phyloP scores from a whole-genome alignment of 2,888 invertebrate species.

The Caenorhabditis angaria region DNA sequence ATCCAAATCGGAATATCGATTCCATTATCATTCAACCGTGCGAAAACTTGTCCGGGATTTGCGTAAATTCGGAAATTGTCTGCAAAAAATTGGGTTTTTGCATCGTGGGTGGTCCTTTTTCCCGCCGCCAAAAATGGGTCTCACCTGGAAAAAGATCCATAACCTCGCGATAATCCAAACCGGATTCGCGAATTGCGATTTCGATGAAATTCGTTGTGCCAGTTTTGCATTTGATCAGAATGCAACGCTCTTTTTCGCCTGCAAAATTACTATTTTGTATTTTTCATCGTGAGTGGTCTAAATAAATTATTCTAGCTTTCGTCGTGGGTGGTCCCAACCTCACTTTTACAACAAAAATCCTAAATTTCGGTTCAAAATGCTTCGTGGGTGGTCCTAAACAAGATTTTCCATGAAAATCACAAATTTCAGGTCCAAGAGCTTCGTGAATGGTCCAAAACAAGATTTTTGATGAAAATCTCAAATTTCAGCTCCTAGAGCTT shows the following conservation, averaged over 20 bases:
- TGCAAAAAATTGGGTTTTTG: conserved; percentile 9
- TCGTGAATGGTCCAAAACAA: too few species aligned
- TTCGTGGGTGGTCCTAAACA: too few species aligned
- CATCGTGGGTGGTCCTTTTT: not conserved
- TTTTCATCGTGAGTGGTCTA: too few species aligned
- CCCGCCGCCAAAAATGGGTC: not conserved
- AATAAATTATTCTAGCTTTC: too few species aligned
- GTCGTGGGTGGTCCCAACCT: too few species aligned
- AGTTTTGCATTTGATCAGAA: conserved; percentile 25
- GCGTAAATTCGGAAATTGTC: conserved; percentile 31
- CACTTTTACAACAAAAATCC: too few species aligned
- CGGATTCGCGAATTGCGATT: conserved; percentile 29
- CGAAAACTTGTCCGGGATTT: conserved; percentile 38
- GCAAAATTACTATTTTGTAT: too few species aligned
- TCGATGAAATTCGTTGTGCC: conserved; percentile 28
- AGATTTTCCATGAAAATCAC: too few species aligned
- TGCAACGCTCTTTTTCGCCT: conserved; percentile 34
- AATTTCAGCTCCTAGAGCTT: not conserved
- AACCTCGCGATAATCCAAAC: conserved; percentile 36
- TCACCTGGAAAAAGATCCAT: conserved; percentile 23
- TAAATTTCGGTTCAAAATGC: too few species aligned
- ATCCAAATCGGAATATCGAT: conserved; percentile 33
- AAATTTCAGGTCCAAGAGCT: too few species aligned
- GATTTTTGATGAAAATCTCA: too few species aligned
- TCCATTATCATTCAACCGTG: conserved; percentile 15